Percentiles rank a stretch among this genome's conserved stretches.
These are phyloP conservation scores for Arbacia lixula DNA, from an alignment of 53 echinoderm and acorn worm species.

Conservation along the genomic window DNA sequence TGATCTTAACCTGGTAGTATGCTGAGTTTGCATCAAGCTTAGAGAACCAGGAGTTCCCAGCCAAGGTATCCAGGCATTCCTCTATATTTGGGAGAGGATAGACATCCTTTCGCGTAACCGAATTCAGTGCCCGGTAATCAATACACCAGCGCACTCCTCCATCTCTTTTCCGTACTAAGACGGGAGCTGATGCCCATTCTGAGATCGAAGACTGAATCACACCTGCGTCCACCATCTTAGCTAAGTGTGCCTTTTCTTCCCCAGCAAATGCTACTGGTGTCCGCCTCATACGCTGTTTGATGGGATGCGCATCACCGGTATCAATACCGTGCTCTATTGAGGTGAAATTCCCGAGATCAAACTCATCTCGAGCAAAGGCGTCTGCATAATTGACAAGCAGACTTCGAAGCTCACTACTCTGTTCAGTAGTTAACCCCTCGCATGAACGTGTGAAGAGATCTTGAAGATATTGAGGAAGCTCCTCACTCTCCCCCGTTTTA, in stretches of 20 bases:
- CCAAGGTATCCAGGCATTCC: constrained; percentile 56
- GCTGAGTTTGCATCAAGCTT: constrained; percentile 57
- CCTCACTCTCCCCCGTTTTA: too few relatives aligned
- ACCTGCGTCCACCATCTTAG: constrained; percentile 26
- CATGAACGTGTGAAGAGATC: too few relatives aligned
- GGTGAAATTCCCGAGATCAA: constrained; percentile 32
- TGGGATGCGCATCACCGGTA: constrained; percentile 41
- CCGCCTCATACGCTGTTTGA: constrained; percentile 58
- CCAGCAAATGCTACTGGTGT: constrained; percentile 55
- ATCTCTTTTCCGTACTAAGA: constrained; percentile 23
- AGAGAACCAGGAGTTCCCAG: constrained; percentile 43
- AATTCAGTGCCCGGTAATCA: constrained; percentile 26
- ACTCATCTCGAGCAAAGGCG: constrained; percentile 25
- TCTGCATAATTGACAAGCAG: constrained; percentile 9
- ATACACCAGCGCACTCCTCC: constrained; percentile 41
- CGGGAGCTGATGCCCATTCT: constrained; percentile 49
- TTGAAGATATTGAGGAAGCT: too few relatives aligned
- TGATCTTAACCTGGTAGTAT: constrained; percentile 49
- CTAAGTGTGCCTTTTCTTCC: constrained; percentile 32
- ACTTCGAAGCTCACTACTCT: too few relatives aligned
- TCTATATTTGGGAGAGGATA: constrained; percentile 39
- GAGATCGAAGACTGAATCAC: constrained; percentile 50
- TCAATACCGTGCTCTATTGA: constrained; percentile 39
- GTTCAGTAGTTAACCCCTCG: too few relatives aligned
- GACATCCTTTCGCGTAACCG: constrained; percentile 17